phyloP scores from a whole-genome alignment of 2,888 invertebrate species.

The Rotaria magnacalcarata region DNA sequence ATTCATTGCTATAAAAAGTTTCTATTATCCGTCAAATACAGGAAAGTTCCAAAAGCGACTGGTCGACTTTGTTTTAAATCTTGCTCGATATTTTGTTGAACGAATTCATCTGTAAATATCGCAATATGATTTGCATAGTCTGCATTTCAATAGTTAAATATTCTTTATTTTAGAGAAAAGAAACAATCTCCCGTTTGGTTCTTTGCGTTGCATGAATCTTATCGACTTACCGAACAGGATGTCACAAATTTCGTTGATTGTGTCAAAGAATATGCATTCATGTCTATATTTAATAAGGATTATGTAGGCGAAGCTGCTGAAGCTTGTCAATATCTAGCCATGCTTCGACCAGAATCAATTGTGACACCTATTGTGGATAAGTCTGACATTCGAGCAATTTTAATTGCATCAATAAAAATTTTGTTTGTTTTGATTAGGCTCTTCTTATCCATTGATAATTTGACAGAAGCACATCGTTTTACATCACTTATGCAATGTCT shows the following conservation, averaged over 20 bases:
- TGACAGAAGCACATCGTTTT: conserved; percentile 76
- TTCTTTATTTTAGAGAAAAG: not conserved
- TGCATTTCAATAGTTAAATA: too few relatives aligned
- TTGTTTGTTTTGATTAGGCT: not conserved
- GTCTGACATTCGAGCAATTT: conserved; percentile 51
- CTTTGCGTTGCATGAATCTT: conserved; percentile 63
- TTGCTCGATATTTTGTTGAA: not conserved
- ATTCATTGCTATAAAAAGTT: conserved; percentile 76
- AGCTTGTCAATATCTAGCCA: conserved; percentile 72
- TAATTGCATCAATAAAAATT: conserved; percentile 45
- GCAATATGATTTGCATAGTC: too few relatives aligned
- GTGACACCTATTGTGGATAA: conserved; percentile 77
- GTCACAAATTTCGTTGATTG: conserved; percentile 73
- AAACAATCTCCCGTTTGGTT: not conserved
- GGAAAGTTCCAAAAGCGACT: conserved; percentile 64
- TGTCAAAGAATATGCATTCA: conserved; percentile 71
- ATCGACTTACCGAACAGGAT: conserved; percentile 73
- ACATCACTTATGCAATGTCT: conserved; percentile 60
- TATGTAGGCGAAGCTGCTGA: conserved; percentile 66
- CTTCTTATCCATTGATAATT: conserved; percentile 65
- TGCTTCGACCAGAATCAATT: conserved; percentile 74
- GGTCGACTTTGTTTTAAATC: not conserved
- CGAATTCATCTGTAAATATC: not conserved
- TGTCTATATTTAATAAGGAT: conserved; percentile 73
- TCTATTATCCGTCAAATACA: conserved; percentile 79